These are phyloP conservation scores for Platalea minor DNA, from an alignment of 2,797 vertebrate species.

Conservation along the genomic window DNA sequence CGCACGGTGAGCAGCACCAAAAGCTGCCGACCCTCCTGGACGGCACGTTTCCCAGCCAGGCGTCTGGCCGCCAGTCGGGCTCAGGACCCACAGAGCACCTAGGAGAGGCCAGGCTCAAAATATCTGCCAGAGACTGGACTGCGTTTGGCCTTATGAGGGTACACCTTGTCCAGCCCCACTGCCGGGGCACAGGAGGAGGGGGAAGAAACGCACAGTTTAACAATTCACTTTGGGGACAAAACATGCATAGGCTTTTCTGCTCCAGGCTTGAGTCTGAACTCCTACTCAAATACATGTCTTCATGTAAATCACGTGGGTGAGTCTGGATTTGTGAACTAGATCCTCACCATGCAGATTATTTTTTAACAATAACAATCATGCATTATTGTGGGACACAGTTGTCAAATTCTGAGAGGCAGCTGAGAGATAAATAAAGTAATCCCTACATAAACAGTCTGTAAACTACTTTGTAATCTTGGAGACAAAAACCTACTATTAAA, in stretches of 20 bases:
- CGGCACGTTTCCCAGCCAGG: accelerated
- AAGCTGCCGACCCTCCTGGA: background rate
- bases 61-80: background rate
- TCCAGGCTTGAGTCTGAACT: background rate
- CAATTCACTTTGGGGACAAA: background rate
- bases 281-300: background rate
- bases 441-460: background rate
- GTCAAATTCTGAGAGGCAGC: background rate
- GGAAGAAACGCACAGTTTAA: background rate
- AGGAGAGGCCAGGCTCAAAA: background rate
- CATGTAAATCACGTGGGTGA: background rate
- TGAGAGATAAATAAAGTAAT: background rate
- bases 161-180: background rate
- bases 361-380: background rate
- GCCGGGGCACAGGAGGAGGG: accelerated
- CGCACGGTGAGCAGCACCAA: background rate
- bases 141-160: background rate
- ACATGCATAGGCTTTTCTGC: background rate
- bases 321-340: background rate
- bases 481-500: slow-evolving; percentile 1
- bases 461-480: background rate
- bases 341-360: background rate
- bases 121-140: background rate
- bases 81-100: background rate
- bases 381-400: background rate